A percentile compares a stretch with the other conserved stretches of the same genome.
Conservation (phyloP, 2,113 vertebrate genomes). For the Xenopus laevis region DNA sequence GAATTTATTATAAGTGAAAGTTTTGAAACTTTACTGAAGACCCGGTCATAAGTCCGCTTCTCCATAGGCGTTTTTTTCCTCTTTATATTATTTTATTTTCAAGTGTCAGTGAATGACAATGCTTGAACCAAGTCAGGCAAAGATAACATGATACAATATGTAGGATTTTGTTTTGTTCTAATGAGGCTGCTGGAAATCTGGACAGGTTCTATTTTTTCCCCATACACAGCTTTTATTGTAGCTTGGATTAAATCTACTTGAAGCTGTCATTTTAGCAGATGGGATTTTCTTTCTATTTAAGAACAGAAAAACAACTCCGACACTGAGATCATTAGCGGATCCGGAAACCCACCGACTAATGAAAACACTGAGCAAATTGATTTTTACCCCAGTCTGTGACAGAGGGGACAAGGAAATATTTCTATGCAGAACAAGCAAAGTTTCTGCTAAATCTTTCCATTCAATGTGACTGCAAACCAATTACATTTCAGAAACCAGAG, state of each 20-base stretch:
- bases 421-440: conserved; percentile 19
- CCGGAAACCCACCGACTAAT: conserved; percentile 10
- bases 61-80: no score
- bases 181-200: conserved; percentile 4
- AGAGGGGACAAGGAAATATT: conserved; percentile 14
- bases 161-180: neutral
- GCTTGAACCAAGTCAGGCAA: neutral
- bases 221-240: conserved; percentile 10
- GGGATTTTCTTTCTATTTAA: conserved; percentile 1
- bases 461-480: conserved; percentile 44
- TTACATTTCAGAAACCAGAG: conserved; percentile 45
- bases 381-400: conserved; percentile 11
- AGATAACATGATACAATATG: neutral
- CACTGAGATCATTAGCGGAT: conserved; percentile 30
- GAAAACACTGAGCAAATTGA: conserved; percentile 31
- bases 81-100: no score
- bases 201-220: neutral
- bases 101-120: neutral
- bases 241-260: conserved; percentile 7
- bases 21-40: no score
- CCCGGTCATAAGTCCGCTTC: no score
- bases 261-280: conserved; percentile 4
- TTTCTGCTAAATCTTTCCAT: conserved; percentile 39
- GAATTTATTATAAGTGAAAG: no score
- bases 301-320: neutral